These are phyloP conservation scores for Chinchilla lanigera DNA, from an alignment of 2,113 vertebrate genomes.

Conservation along the genomic window DNA sequence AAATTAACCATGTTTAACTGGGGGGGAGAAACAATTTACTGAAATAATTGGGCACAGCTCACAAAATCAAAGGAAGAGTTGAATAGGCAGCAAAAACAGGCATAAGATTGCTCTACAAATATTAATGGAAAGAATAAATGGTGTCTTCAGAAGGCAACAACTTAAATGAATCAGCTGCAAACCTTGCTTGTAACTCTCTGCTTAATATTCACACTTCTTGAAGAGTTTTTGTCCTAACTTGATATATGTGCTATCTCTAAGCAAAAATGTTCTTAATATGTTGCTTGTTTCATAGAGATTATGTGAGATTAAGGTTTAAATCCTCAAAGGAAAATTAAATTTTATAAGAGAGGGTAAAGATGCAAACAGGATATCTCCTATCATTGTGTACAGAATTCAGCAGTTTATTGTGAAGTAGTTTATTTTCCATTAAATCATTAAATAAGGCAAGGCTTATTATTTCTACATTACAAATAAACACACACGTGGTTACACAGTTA, in stretches of 20 bases:
- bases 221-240: neutral
- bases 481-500: neutral
- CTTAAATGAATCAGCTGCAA: fast-evolving
- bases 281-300: neutral
- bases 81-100: neutral
- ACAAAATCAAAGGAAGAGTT: neutral
- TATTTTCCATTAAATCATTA: neutral
- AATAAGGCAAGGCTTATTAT: neutral
- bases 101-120: neutral
- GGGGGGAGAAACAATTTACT: neutral
- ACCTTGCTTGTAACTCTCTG: too few species aligned
- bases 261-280: neutral
- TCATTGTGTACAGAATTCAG: neutral
- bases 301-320: neutral
- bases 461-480: neutral
- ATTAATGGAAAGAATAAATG: neutral
- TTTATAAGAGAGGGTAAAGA: neutral
- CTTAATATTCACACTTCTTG: neutral
- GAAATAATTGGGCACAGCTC: neutral
- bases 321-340: neutral
- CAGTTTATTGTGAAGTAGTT: neutral
- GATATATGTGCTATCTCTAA: fast-evolving
- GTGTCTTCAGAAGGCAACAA: fast-evolving
- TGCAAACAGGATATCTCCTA: neutral
- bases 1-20: neutral